Evolutionary conservation across 2,888 invertebrate species (phyloP).

Genomic region (Heliconius ismenius): DNA sequence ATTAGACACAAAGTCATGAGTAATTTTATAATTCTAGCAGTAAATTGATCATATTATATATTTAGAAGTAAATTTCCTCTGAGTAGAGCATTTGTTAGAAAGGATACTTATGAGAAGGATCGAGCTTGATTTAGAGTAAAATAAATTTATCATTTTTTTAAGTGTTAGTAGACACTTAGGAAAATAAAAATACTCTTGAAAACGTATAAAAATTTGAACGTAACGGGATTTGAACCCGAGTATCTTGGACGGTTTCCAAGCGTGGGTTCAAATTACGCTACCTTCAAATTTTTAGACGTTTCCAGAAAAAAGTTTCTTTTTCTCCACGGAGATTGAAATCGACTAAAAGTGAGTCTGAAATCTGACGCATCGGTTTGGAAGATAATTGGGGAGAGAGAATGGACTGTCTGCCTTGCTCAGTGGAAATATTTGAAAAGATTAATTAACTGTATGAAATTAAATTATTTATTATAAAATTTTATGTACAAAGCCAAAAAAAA

Average conservation of each 20-base stretch:
- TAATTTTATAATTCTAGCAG: slow-evolving; percentile 6
- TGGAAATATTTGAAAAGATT: slow-evolving; percentile 29
- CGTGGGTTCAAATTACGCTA: no score
- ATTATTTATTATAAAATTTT: slow-evolving; percentile 13
- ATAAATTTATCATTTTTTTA: neutral
- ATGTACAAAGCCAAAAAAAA: slow-evolving; percentile 23
- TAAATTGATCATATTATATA: slow-evolving; percentile 7
- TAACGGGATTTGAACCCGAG: no score
- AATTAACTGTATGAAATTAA: neutral
- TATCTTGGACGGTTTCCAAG: no score
- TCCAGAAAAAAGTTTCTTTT: neutral
- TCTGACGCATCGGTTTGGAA: neutral
- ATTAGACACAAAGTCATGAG: slow-evolving; percentile 14
- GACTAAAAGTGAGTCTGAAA: slow-evolving; percentile 13
- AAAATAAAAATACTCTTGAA: no score
- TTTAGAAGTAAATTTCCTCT: slow-evolving; percentile 32
- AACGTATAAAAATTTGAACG: no score
- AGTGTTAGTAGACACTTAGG: no score
- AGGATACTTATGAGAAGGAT: slow-evolving; percentile 15
- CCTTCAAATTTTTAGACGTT: no score
- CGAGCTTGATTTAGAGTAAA: slow-evolving; percentile 27
- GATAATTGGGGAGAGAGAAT: slow-evolving; percentile 33
- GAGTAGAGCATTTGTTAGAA: slow-evolving; percentile 34
- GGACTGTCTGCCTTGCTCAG: slow-evolving; percentile 39
- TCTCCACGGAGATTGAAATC: neutral